These are phyloP conservation scores for Zapus hudsonius DNA, from an alignment of 2,113 vertebrate species.

Conservation along the genomic window DNA sequence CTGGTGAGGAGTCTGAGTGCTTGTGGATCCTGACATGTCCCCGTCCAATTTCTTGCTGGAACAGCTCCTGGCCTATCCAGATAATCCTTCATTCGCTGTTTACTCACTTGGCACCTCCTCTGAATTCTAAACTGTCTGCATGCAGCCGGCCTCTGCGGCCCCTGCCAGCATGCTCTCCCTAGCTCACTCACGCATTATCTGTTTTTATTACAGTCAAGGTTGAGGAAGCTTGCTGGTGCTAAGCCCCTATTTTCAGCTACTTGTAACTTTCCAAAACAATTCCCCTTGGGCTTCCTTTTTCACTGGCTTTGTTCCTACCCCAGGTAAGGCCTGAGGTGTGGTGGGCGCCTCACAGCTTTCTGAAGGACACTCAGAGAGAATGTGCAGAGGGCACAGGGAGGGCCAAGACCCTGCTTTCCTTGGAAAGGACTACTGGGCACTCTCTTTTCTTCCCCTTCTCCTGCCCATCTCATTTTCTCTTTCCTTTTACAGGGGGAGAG, in stretches of 20 bases:
- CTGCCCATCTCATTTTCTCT: constrained; percentile 36
- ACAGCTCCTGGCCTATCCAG: constrained; percentile 57
- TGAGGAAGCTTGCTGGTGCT: constrained; percentile 65
- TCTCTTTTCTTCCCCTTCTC: neutral
- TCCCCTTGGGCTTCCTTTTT: constrained; percentile 26
- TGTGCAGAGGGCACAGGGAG: neutral
- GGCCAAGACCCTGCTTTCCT: neutral
- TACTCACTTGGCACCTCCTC: constrained; percentile 76
- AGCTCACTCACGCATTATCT: constrained; percentile 69
- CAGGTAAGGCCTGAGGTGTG: neutral
- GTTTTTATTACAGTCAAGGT: constrained; percentile 76
- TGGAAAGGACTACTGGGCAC: neutral
- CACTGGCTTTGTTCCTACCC: neutral
- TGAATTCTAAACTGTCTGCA: constrained; percentile 76
- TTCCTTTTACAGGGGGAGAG: neutral
- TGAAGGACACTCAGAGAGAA: constrained; percentile 49
- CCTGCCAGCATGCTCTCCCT: constrained; percentile 57
- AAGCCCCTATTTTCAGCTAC: constrained; percentile 71
- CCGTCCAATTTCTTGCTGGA: constrained; percentile 65
- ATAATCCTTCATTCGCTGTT: constrained; percentile 75
- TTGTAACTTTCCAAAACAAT: constrained; percentile 76
- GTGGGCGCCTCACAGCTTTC: neutral
- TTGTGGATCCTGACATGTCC: constrained; percentile 52
- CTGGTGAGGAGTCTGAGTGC: neutral
- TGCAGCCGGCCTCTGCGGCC: constrained; percentile 67